Conservation (phyloP, 2,113 vertebrate species). For the Calyptomena viridis region DNA sequence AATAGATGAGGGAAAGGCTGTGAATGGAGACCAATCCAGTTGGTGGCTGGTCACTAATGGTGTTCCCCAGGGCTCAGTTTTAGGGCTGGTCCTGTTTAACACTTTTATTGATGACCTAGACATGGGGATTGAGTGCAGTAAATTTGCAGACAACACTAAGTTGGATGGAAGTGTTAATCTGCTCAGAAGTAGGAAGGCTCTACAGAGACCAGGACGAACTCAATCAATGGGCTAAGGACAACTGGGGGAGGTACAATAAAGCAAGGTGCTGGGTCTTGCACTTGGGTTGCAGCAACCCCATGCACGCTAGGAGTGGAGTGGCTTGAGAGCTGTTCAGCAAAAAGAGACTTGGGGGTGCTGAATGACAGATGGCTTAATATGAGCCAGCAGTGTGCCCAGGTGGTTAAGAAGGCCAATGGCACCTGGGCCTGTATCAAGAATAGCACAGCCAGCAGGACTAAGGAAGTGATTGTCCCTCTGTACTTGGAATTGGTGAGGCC, state of each 20-base stretch:
- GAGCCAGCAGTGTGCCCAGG: neutral
- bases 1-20: neutral
- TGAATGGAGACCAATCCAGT: neutral
- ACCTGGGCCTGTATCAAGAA: neutral
- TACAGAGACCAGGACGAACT: neutral
- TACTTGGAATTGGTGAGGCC: neutral
- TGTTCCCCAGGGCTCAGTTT: neutral
- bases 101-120: neutral
- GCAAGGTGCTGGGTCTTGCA: neutral
- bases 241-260: neutral
- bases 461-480: neutral
- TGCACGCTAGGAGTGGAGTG: neutral
- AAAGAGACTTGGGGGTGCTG: neutral
- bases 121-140: neutral
- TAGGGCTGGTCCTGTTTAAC: neutral
- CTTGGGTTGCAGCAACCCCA: neutral
- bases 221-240: neutral
- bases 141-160: neutral
- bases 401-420: neutral
- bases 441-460: neutral
- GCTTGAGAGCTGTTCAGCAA: neutral
- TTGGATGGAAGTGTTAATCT: neutral
- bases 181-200: neutral
- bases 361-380: neutral
- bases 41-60: neutral